A percentile compares a stretch with the other conserved stretches of the same genome.
Conservation (phyloP, 64 coral and sea anemone species). For the Acropora yongei region DNA sequence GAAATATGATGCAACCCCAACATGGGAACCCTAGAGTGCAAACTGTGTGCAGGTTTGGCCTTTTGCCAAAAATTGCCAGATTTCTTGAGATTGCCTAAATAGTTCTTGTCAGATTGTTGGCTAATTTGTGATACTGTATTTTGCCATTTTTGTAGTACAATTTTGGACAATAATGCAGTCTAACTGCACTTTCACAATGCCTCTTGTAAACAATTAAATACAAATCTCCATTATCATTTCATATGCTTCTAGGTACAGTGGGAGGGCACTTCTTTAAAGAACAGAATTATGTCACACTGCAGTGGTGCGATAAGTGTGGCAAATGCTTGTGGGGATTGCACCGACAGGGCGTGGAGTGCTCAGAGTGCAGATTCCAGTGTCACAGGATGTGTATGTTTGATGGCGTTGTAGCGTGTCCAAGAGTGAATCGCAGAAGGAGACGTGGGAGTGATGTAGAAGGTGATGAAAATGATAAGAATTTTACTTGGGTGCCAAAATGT, state of each 20-base stretch:
- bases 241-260: slow-evolving; percentile 52
- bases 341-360: slow-evolving; percentile 82
- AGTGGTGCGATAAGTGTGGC: slow-evolving; percentile 91
- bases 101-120: too few relatives aligned
- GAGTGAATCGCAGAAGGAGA: slow-evolving; percentile 69
- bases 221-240: too few relatives aligned
- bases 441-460: slow-evolving; percentile 73
- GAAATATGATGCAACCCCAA: too few relatives aligned
- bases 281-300: slow-evolving; percentile 71
- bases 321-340: slow-evolving; percentile 87
- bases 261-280: slow-evolving; percentile 74
- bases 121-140: too few relatives aligned
- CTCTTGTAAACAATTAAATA: too few relatives aligned
- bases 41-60: too few relatives aligned
- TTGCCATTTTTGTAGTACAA: too few relatives aligned
- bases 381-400: slow-evolving; percentile 81
- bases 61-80: too few relatives aligned
- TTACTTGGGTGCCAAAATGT: not conserved
- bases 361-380: slow-evolving; percentile 80
- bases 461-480: not conserved
- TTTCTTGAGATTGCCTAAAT: too few relatives aligned
- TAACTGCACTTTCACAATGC: too few relatives aligned
- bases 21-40: too few relatives aligned
- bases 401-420: slow-evolving; percentile 69
- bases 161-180: too few relatives aligned